Evolutionary conservation across 2,113 vertebrate genomes (phyloP).

Genomic region (Stegastes partitus): DNA sequence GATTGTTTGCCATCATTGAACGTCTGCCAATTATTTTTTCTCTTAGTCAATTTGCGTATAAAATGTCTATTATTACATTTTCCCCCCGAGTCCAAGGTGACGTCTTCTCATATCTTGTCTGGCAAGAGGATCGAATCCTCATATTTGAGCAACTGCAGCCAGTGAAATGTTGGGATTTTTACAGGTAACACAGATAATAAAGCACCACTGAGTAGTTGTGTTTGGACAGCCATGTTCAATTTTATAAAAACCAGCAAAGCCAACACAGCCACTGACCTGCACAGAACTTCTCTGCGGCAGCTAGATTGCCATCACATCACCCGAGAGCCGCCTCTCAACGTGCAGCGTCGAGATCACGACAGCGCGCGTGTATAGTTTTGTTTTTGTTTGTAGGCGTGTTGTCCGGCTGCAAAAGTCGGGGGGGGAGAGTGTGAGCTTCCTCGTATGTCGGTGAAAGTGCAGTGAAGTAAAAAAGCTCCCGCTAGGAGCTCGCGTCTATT

Average conservation of each 20-base stretch:
- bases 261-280: conserved; percentile 11
- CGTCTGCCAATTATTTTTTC: no score
- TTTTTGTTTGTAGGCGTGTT: conserved; percentile 7
- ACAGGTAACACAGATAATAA: neutral
- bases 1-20: no score
- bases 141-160: neutral
- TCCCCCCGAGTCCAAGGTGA: no score
- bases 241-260: no score
- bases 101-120: neutral
- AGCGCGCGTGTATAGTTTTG: conserved; percentile 4
- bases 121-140: neutral
- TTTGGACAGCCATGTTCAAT: no score
- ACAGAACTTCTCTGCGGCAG: neutral
- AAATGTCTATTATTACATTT: no score
- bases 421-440: conserved; percentile 17
- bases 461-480: conserved; percentile 58
- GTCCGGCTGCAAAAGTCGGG: conserved; percentile 22
- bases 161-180: neutral
- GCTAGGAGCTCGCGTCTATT: conserved; percentile 36
- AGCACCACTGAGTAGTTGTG: neutral
- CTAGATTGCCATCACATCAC: conserved; percentile 19
- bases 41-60: no score
- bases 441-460: conserved; percentile 47
- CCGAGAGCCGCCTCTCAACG: neutral
- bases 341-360: neutral